A percentile compares a stretch with the other conserved stretches of the same genome.
phyloP scores from a whole-genome alignment of 2,113 vertebrate genomes.

The Scolopax mira region DNA sequence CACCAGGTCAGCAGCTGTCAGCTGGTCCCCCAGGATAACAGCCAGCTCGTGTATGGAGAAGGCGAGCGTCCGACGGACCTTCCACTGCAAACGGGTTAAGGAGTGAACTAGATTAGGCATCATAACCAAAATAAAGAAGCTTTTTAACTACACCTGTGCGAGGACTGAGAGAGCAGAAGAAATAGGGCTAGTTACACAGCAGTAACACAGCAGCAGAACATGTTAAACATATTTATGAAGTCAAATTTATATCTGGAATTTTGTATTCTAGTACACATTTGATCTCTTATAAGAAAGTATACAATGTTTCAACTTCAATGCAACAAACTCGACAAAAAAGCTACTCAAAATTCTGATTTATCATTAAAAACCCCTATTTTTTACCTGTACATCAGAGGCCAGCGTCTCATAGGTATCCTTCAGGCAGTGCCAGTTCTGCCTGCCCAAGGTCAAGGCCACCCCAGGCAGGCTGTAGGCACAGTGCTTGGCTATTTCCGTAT shows the following conservation, averaged over 20 bases:
- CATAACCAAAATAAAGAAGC: background rate
- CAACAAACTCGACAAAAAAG: background rate
- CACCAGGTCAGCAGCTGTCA: conserved; percentile 76
- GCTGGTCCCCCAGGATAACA: conserved; percentile 75
- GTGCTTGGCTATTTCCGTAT: conserved; percentile 76
- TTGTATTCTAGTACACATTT: fast-evolving
- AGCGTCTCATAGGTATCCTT: conserved; percentile 70
- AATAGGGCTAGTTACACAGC: background rate
- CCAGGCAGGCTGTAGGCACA: conserved; percentile 76
- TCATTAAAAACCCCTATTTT: background rate
- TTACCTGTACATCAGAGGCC: conserved; percentile 77
- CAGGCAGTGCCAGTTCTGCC: conserved; percentile 80
- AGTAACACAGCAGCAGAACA: background rate
- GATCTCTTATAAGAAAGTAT: background rate
- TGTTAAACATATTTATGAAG: background rate
- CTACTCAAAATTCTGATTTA: background rate
- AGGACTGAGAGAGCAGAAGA: background rate
- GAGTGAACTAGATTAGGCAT: background rate
- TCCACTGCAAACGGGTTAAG: conserved; percentile 67
- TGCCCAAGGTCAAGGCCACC: conserved; percentile 73
- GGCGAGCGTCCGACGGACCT: conserved; percentile 71
- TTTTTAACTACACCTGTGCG: background rate
- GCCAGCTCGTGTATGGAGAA: conserved; percentile 79
- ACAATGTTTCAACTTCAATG: fast-evolving
- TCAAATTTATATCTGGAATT: background rate